phyloP scores from a whole-genome alignment of 1,140 invertebrate species.

The Lethrus apterus region DNA sequence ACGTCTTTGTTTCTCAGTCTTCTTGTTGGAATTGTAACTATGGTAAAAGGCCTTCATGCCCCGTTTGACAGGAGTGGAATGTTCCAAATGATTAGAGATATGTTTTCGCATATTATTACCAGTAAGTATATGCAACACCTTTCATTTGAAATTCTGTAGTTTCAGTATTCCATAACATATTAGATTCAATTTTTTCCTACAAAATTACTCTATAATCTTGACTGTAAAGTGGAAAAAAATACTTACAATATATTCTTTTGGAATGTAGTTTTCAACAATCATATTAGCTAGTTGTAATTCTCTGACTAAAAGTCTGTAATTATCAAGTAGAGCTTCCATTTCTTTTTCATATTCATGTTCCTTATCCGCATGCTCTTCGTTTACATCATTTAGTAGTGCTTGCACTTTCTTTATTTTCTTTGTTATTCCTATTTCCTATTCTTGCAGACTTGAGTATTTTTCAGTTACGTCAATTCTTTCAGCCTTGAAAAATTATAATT shows the following conservation, averaged over 20 bases:
- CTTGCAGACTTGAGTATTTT: slow-evolving; percentile 88
- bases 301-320: slow-evolving; percentile 77
- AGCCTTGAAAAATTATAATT: slow-evolving; percentile 46
- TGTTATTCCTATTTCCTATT: slow-evolving; percentile 85
- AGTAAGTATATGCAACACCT: slow-evolving; percentile 97
- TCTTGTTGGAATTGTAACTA: slow-evolving; percentile 14
- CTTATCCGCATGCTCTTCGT: slow-evolving; percentile 81
- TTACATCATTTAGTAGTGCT: slow-evolving; percentile 70
- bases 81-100: slow-evolving; percentile 23
- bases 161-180: slow-evolving; percentile 96
- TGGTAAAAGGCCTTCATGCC: slow-evolving; percentile 36
- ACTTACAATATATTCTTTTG: slow-evolving; percentile 67
- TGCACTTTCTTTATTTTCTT: slow-evolving; percentile 89
- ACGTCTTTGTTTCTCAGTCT: slow-evolving; percentile 10
- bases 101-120: slow-evolving; percentile 95
- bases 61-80: slow-evolving; percentile 21
- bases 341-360: slow-evolving; percentile 92
- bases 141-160: slow-evolving; percentile 97
- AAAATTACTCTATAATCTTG: no score
- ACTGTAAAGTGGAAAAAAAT: no score
- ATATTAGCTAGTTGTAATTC: slow-evolving; percentile 89
- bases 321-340: slow-evolving; percentile 92
- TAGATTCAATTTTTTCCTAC: slow-evolving; percentile 83
- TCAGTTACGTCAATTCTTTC: slow-evolving; percentile 95
- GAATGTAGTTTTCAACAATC: slow-evolving; percentile 83